These are phyloP conservation scores for Chunga burmeisteri DNA, from an alignment of 2,113 vertebrate species.

Conservation along the genomic window DNA sequence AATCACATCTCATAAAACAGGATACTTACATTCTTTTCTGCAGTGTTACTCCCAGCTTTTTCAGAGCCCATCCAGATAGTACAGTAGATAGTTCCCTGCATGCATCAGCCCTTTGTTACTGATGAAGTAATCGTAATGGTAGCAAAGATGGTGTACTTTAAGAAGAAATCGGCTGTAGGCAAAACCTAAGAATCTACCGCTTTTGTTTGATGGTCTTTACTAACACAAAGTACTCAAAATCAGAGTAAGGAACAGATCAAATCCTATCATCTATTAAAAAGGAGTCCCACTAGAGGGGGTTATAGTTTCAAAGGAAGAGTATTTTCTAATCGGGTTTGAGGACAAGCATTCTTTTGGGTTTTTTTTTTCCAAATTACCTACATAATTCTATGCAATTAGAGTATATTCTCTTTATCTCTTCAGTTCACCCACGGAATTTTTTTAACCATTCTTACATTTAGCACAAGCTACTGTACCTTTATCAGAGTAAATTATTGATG, in stretches of 20 bases:
- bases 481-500: not conserved
- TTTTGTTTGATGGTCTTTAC: not conserved
- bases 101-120: not conserved
- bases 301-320: not conserved
- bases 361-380: not conserved
- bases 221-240: not conserved
- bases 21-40: not conserved
- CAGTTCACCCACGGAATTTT: not conserved
- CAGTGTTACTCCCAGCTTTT: not conserved
- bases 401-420: not conserved
- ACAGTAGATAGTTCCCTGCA: not conserved
- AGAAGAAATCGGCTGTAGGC: not conserved
- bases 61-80: not conserved
- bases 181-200: not conserved
- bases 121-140: not conserved
- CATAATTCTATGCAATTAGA: not conserved
- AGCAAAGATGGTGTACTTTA: not conserved
- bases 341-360: not conserved
- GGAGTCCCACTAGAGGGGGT: slow-evolving; percentile 9
- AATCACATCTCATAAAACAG: not conserved
- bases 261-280: not conserved
- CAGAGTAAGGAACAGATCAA: not conserved
- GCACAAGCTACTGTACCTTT: not conserved
- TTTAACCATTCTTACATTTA: not conserved
- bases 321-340: not conserved